Evolutionary conservation across 1,140 invertebrate species (phyloP), one percentile per base, ranked within the genome.

Genomic region (Capitella teleta): DNA sequence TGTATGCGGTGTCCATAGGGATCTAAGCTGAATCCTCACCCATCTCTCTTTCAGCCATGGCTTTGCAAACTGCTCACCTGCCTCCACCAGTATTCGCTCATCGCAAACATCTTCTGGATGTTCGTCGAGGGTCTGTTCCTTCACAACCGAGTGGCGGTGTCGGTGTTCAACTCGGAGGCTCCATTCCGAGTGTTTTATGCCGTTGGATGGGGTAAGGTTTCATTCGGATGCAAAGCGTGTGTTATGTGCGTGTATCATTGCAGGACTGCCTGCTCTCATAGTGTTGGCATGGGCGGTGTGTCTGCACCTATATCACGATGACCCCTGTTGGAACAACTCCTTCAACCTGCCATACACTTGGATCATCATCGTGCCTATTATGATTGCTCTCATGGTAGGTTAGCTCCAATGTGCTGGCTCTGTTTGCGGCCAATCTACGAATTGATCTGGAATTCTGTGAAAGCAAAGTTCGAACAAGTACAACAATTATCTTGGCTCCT

Each of bases 71-170:
- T 77, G 5, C 70, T 86, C 41, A 81, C 77, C 16, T 77, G 77
- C 28, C 54, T 84, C 12, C 79, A 79, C 73, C 78, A 85, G 58
- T 88, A 86, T 63, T 80, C 80, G 58, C 77, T 83, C 26, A 67
- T 85, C 45, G 81, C 83, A 1, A 88, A 86, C 66, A 86, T 86
- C 58, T 80, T 78, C 12, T 86, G 85, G 81, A 82, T 87, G 57
- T 70, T 87, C 18, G 85, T 87, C 78, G 85, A 87, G 67, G 84
- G 84, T 0, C 73, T 86, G 3, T 88, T 85, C 66, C 73, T 88
- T 5, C 82, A 86, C 65, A 86, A 66, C 49, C 56, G 64, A 19
- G 57, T 71, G 14, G 66, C 61, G 4, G 57, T 66, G 3, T 57
- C 63, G 0, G 66, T 71, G 3, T 71, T 71, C 53, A 65, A 58